Evolutionary conservation across 2,797 vertebrate species (phyloP).

Genomic region (Diplodus sargus): DNA sequence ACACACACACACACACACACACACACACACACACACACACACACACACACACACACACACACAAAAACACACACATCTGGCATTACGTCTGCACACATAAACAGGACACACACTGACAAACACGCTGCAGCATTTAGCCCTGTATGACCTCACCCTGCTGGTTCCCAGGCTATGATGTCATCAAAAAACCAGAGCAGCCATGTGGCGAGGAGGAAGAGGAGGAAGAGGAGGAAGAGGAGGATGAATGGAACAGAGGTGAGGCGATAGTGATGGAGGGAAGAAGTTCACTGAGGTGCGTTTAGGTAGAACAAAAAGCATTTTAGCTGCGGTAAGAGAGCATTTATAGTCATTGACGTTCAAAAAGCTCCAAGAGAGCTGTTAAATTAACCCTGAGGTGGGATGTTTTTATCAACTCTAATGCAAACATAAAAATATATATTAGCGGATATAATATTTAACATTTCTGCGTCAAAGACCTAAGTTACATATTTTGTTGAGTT

Average conservation of each 20-base stretch:
- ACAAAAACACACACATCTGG: slow-evolving; percentile 62
- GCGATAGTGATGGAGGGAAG: not conserved
- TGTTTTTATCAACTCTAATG: not conserved
- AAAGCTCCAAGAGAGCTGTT: not conserved
- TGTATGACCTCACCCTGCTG: slow-evolving; percentile 67
- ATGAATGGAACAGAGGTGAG: not conserved
- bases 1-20: slow-evolving; percentile 47
- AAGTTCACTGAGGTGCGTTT: not conserved
- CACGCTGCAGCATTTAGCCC: slow-evolving; percentile 57
- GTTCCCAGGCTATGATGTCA: slow-evolving; percentile 68
- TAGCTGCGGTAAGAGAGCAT: not conserved
- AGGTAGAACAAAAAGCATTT: not conserved
- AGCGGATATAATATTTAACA: no score
- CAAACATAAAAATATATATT: no score
- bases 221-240: slow-evolving; percentile 22
- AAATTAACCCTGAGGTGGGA: no score
- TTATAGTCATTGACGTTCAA: no score
- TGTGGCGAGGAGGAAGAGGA: slow-evolving; percentile 47
- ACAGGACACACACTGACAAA: slow-evolving; percentile 65
- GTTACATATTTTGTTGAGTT: no score
- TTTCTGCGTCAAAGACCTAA: no score
- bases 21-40: slow-evolving; percentile 57
- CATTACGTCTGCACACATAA: slow-evolving; percentile 61
- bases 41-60: slow-evolving; percentile 47
- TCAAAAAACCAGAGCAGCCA: slow-evolving; percentile 50